Percentiles rank a stretch among this genome's conserved stretches.
Conservation (phyloP, 2,113 vertebrate genomes). For the Etia nguti region DNA sequence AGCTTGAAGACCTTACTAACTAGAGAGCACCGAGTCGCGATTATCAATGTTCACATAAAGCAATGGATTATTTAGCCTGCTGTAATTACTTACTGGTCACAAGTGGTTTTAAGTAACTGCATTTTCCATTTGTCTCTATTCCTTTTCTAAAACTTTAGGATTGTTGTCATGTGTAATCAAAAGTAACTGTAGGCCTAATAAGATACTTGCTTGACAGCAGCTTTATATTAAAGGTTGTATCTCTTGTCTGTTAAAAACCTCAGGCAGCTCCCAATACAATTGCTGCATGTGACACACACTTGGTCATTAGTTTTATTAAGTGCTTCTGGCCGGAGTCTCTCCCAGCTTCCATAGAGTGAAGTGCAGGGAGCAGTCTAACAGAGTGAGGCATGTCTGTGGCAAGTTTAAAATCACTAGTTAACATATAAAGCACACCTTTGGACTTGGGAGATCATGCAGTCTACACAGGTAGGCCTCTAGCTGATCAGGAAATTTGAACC, state of each 20-base stretch:
- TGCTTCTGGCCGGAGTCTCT: neutral
- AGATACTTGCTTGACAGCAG: neutral
- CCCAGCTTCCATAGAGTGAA: neutral
- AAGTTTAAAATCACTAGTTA: neutral
- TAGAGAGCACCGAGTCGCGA: neutral
- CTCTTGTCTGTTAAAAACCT: neutral
- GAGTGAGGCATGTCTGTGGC: neutral
- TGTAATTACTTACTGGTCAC: neutral
- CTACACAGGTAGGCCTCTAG: neutral
- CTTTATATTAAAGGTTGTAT: neutral
- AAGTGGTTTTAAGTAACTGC: neutral
- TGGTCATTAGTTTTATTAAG: neutral
- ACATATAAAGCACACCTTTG: fast-evolving
- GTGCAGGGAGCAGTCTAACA: neutral
- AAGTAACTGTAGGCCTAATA: neutral
- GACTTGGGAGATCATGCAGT: neutral
- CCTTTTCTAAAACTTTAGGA: neutral
- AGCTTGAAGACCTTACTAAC: neutral
- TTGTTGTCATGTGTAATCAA: neutral
- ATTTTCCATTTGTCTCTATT: neutral
- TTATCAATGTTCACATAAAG: neutral
- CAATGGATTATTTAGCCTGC: neutral
- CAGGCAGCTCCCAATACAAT: fast-evolving
- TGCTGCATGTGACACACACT: neutral
- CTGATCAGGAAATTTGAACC: neutral